Evolutionary conservation across 2,113 vertebrate species (phyloP).

Genomic region (Cryptomyrus ogoouensis): DNA sequence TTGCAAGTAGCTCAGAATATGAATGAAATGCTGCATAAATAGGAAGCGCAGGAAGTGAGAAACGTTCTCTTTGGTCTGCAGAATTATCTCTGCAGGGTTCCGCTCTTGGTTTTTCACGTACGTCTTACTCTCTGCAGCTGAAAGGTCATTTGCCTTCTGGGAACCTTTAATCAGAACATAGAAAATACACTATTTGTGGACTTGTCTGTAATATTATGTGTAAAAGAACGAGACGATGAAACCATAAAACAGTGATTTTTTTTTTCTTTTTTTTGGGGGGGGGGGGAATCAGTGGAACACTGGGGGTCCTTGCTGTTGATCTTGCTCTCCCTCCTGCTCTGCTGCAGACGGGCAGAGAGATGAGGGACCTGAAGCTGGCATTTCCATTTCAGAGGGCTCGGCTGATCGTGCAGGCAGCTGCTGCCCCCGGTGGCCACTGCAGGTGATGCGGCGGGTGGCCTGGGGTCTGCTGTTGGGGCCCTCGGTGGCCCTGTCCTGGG

Average conservation of each 20-base stretch:
- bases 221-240: neutral
- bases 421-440: slow-evolving; percentile 18
- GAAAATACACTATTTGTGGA: neutral
- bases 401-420: neutral
- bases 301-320: neutral
- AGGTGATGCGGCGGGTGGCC: neutral
- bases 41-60: neutral
- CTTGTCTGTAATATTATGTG: neutral
- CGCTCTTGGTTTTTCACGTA: neutral
- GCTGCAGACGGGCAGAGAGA: slow-evolving; percentile 1
- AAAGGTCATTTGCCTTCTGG: neutral
- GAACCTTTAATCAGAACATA: neutral
- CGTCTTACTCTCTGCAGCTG: neutral
- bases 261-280: neutral
- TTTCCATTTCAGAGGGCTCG: neutral
- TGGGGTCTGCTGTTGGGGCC: slow-evolving; percentile 33
- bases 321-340: neutral
- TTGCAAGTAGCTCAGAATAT: neutral
- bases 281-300: rapidly evolving
- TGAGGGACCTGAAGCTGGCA: neutral
- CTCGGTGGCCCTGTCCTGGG: slow-evolving; percentile 37
- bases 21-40: neutral
- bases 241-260: neutral
- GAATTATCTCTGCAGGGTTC: neutral
- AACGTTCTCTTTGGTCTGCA: neutral